These are phyloP conservation scores for Carcina quercana DNA, from an alignment of 2,888 invertebrate species.

Conservation along the genomic window DNA sequence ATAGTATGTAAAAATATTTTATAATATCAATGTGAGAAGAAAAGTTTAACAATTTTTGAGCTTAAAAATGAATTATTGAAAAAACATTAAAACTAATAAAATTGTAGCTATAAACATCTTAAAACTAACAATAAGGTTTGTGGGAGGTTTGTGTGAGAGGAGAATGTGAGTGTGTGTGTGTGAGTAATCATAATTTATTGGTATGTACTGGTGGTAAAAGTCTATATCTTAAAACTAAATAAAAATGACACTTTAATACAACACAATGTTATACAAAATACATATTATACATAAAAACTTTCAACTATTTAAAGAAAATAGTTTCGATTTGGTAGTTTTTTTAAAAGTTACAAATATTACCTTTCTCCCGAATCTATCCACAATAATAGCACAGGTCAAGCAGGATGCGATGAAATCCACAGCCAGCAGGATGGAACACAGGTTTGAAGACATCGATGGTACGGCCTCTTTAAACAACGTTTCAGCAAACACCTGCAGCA, in stretches of 20 bases:
- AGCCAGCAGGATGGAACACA: constrained; percentile 19
- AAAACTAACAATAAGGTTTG: too few relatives aligned
- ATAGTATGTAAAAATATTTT: too few relatives aligned
- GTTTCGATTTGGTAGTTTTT: not conserved
- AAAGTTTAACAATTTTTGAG: too few relatives aligned
- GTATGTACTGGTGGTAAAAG: not conserved
- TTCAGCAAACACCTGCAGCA: constrained; percentile 19
- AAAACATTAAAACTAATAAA: too few relatives aligned
- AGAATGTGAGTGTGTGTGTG: not conserved
- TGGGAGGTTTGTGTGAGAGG: too few relatives aligned
- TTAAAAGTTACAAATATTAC: constrained; percentile 9
- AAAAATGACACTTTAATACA: not conserved
- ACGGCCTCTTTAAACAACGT: constrained; percentile 20
- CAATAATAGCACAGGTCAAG: constrained; percentile 15
- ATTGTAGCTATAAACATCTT: too few relatives aligned
- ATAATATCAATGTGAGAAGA: too few relatives aligned
- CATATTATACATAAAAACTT: not conserved
- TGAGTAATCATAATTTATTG: not conserved
- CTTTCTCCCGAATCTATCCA: constrained; percentile 20
- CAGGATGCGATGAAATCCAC: constrained; percentile 15
- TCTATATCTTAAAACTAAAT: not conserved
- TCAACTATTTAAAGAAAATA: not conserved
- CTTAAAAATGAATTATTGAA: too few relatives aligned
- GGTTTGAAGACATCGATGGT: constrained; percentile 16
- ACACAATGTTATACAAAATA: not conserved